Evolutionary conservation across 2,888 invertebrate species (phyloP).

Genomic region (Drosophila siamana): DNA sequence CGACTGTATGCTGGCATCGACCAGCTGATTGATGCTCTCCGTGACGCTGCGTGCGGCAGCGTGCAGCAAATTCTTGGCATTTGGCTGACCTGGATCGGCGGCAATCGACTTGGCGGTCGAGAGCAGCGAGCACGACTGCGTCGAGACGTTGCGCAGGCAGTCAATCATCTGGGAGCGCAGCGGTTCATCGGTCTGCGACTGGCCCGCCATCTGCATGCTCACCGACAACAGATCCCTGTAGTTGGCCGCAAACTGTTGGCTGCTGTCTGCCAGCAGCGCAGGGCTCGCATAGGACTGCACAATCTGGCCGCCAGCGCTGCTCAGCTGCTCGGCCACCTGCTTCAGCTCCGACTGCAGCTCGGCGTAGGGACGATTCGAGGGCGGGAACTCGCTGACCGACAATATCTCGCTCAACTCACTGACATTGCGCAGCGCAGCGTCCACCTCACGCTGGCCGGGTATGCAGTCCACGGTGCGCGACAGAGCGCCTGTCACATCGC

Average conservation of each 20-base stretch:
- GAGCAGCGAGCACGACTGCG: conserved; percentile 93
- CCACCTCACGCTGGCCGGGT: conserved; percentile 97
- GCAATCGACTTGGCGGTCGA: conserved; percentile 95
- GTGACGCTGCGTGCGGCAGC: conserved; percentile 96
- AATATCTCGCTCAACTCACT: conserved; percentile 91
- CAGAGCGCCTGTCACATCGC: conserved; percentile 89
- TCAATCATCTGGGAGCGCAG: conserved; percentile 93
- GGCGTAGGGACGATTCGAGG: conserved; percentile 90
- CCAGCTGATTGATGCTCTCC: conserved; percentile 95
- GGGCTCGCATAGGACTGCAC: conserved; percentile 91
- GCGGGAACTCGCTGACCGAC: conserved; percentile 91
- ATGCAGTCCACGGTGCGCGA: conserved; percentile 91
- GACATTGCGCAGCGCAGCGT: conserved; percentile 93
- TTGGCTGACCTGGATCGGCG: conserved; percentile 95
- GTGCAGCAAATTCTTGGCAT: conserved; percentile 94
- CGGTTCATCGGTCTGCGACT: conserved; percentile 90
- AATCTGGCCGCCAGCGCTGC: conserved; percentile 93
- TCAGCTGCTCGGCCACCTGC: conserved; percentile 93
- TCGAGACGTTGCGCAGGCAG: conserved; percentile 94
- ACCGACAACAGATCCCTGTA: conserved; percentile 92
- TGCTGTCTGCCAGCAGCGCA: conserved; percentile 89
- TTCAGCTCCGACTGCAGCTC: conserved; percentile 95
- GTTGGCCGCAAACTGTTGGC: conserved; percentile 91
- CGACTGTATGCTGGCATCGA: conserved; percentile 90
- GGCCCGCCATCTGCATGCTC: conserved; percentile 94